These are phyloP conservation scores for Stegastes partitus DNA, from an alignment of 2,113 vertebrate species.

Conservation along the genomic window DNA sequence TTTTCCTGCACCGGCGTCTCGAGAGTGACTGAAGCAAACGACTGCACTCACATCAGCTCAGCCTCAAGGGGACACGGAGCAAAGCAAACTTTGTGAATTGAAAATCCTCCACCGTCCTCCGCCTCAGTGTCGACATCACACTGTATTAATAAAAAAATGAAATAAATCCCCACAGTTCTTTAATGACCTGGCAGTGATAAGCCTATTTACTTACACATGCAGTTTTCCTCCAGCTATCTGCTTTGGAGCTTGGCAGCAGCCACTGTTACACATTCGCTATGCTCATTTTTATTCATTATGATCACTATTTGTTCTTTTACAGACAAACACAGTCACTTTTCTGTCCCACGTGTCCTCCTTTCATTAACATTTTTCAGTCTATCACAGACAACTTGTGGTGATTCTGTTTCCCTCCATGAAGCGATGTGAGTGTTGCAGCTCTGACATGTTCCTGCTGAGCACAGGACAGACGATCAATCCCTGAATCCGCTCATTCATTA, in stretches of 20 bases:
- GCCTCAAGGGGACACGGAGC: conserved; percentile 41
- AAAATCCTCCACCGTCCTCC: conserved; percentile 29
- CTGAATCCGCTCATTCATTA: neutral
- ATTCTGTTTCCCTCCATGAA: neutral
- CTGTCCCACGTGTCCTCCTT: conserved; percentile 27
- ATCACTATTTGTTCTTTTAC: conserved; percentile 44
- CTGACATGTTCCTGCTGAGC: neutral
- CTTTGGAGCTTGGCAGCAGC: conserved; percentile 25
- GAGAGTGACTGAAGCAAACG: conserved; percentile 41
- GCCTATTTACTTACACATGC: conserved; percentile 60
- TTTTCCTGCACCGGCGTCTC: conserved; percentile 27
- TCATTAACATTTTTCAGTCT: conserved; percentile 13
- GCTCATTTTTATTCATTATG: conserved; percentile 54
- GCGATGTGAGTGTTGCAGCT: neutral
- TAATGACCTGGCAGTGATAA: conserved; percentile 65
- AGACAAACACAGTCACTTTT: conserved; percentile 29
- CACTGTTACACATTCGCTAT: conserved; percentile 2
- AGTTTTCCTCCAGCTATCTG: conserved; percentile 48
- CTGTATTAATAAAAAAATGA: conserved; percentile 44
- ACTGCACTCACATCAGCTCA: conserved; percentile 28
- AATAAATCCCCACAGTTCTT: conserved; percentile 42
- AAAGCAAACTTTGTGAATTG: conserved; percentile 58
- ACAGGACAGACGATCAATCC: conserved; percentile 11
- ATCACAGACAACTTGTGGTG: conserved; percentile 29
- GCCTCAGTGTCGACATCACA: conserved; percentile 50